Evolutionary conservation across 1,140 invertebrate genomes (phyloP), one percentile per base, ranked within the genome.

Genomic region (Rhagoletis pomonella): DNA sequence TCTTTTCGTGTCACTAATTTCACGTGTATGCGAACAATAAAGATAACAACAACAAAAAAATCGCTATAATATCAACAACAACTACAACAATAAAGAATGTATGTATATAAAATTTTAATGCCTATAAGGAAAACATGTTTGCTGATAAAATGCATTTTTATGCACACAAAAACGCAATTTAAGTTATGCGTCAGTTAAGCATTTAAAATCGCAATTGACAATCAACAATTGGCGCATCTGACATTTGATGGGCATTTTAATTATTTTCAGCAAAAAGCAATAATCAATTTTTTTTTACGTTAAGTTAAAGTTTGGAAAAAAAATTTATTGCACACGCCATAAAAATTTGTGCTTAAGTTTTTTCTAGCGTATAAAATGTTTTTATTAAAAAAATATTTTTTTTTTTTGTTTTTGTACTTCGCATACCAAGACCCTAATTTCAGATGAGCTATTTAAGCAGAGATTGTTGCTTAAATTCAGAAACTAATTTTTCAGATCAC

Each of bases 11-110:
- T 81, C 73, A 81, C 47, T 81, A 81, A 81, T 81, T 81, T 81
- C 73, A 81, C 73, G 73, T 81, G 73, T 81, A 81, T 81, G 47
- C 73, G 47, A 81, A 81, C n/a, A 81, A 81, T 81, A 81, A 81
- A 50, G 73, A 81, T 81, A 81, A 81, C 73, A 55, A 81, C 44
- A 81, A 81, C 44, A 81, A 81, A 81, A 55, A 55, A 55, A 6
- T 3, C 69, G 44, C 5, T 47, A 55, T 55, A 7, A 10, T 55
- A 55, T 55, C 50, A 55, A 29, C 19, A 81, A 47, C 14, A 50
- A 19, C 2, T 9, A 81, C 14, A 81, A 55, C 14, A 19, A 81
- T 10, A 81, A 81, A 73, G 55, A 73, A 17, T 73, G 7, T 44
- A 73, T 6, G 5, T 73, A n/a, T 44, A 73, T 14, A 19, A n/a